Evolutionary conservation across 1,140 invertebrate genomes (phyloP), one percentile per base, ranked within the genome.

Genomic region (Sesamia nonagrioides): DNA sequence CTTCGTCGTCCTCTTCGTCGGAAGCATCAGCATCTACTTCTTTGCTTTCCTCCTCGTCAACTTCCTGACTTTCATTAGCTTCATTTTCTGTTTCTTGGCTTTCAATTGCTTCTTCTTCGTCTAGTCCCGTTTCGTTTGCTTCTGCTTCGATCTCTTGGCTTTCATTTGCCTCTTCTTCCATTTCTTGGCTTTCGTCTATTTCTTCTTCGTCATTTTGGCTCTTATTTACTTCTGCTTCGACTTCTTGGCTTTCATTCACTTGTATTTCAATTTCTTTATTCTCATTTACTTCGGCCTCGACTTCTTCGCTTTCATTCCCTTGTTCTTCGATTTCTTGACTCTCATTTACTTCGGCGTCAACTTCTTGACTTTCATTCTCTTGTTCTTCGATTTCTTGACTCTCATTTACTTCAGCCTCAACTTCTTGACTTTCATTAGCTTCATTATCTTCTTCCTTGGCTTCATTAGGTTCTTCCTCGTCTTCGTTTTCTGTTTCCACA

Each of bases 91-190:
- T 11, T 13, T 71, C 50, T 21, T 61, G 11, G 27, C n/a, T 54
- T 21, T 68, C 27, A 54, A 40, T 37, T 54, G 45, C 45, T 33
- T 18, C 33, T 21, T 74, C 45, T 13, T 37, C 68, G 3, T 11
- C 50, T 66, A 37, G 40, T 66, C 60, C 21, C 77, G 80, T 63
- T 74, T 87, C 80, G 40, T 84, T 71, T 75, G 74, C 71, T 6
- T 37, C 33, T n/a, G 74, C 50, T 11, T 42, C 48, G 1, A 9
- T 27, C 58, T 42, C 33, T 68, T 74, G 40, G 77, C 82, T 66
- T 71, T 86, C 81, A 50, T 84, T 71, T 76, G 75, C 71, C 21
- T 27, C 69, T 21, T 40, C 6, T 27, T 33, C 45, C 7, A 50
- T 17, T 35, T 48, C 66, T 50, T 69, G 17, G 21, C 45, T 63